A percentile compares a stretch with the other conserved stretches of the same genome.
Evolutionary conservation across 2,797 vertebrate genomes (phyloP).

Genomic region (Tadarida brasiliensis): DNA sequence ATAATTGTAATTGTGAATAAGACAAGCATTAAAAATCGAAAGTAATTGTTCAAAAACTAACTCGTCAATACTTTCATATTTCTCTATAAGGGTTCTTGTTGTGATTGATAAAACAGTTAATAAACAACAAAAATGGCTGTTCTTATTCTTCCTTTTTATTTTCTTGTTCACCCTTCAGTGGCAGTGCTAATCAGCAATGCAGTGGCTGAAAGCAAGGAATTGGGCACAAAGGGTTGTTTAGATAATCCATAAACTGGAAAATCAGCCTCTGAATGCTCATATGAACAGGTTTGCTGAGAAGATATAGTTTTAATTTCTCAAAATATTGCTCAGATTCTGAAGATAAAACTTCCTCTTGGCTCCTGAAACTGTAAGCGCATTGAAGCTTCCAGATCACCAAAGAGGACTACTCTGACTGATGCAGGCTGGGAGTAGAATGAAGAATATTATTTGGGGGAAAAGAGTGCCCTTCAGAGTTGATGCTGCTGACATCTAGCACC

Average conservation of each 20-base stretch:
- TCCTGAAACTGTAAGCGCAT: not conserved
- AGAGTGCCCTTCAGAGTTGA: not conserved
- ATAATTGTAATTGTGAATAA: not conserved
- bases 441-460: not conserved
- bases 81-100: not conserved
- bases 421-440: not conserved
- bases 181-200: constrained; percentile 72
- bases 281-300: constrained; percentile 54
- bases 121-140: constrained; percentile 45
- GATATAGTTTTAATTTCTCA: constrained; percentile 62
- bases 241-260: constrained; percentile 70
- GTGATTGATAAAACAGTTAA: constrained; percentile 63
- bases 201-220: constrained; percentile 65
- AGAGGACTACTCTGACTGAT: not conserved
- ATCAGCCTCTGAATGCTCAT: constrained; percentile 58
- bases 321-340: constrained; percentile 56
- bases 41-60: not conserved
- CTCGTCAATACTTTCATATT: not conserved
- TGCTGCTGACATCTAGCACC: not conserved
- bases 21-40: not conserved
- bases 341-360: constrained; percentile 57
- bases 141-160: constrained; percentile 44
- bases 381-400: constrained; percentile 51
- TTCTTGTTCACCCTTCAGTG: constrained; percentile 60
- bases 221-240: constrained; percentile 60